Evolutionary conservation across 2,797 vertebrate genomes (phyloP).

Genomic region (Darevskia nairensis): DNA sequence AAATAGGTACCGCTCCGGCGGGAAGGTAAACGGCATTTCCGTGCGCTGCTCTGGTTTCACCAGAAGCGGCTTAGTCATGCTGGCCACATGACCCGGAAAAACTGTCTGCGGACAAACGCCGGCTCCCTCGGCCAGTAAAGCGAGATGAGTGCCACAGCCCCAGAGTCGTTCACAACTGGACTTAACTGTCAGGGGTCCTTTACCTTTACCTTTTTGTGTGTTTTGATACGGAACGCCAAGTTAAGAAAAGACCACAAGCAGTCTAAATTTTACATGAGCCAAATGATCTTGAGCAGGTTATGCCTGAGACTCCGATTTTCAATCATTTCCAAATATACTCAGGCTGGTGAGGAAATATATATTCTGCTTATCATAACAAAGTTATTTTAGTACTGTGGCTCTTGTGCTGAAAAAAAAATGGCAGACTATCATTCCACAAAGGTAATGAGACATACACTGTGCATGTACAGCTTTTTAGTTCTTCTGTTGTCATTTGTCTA

Average conservation of each 20-base stretch:
- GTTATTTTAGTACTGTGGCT: background rate
- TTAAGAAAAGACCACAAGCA: slow-evolving; percentile 14
- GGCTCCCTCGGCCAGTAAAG: too few species aligned
- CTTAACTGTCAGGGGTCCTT: too few species aligned
- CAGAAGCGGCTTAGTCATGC: too few species aligned
- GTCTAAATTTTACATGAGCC: slow-evolving; percentile 25
- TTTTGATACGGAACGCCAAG: slow-evolving; percentile 19
- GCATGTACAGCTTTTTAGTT: background rate
- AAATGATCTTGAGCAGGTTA: slow-evolving; percentile 13
- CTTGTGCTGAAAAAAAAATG: background rate
- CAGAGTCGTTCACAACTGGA: too few species aligned
- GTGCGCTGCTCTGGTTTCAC: too few species aligned
- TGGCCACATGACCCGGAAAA: too few species aligned
- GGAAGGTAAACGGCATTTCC: too few species aligned
- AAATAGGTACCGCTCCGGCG: too few species aligned
- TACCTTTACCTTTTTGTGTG: background rate
- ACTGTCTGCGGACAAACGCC: too few species aligned
- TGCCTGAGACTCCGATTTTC: slow-evolving; percentile 30
- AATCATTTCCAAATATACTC: slow-evolving; percentile 19
- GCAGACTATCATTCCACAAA: background rate
- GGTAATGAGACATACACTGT: slow-evolving; percentile 10
- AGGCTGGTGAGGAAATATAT: background rate
- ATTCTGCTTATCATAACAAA: slow-evolving; percentile 5
- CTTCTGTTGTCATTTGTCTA: background rate
- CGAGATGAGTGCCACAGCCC: too few species aligned